Evolutionary conservation across 2,113 vertebrate genomes (phyloP), one percentile per base, ranked within the genome.

Genomic region (Dicrurus megarhynchus): DNA sequence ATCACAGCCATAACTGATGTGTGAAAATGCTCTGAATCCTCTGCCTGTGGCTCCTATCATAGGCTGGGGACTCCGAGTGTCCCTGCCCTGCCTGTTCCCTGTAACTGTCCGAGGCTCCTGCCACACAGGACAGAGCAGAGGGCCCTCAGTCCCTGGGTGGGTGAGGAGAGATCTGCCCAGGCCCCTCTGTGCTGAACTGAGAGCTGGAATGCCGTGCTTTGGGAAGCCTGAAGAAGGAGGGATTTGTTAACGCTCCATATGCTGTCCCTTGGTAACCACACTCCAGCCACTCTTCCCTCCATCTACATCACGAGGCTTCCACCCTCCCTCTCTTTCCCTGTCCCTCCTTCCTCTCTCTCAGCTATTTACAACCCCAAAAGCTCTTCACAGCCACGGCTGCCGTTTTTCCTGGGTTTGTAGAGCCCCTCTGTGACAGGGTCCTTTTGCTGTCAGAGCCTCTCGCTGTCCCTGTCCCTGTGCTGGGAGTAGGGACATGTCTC

Each of bases 41-140:
- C 90, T 39, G 42, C 22, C 67, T 0, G 0, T 21, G 3, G 16
- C 71, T 75, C 46, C 24, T 16, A 0, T n/a, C 56, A 9, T 7
- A 7, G 46, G 9, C 19, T 24, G 61, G 53, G 57, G 35, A 11
- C 35, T n/a, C 26, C 0, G 0, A 4, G 23, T 1, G 4, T 22
- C 64, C 13, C 50, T 49, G 65, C 32, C 46, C 60, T 69, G 37
- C 53, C 61, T 24, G 8, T 22, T 50, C 30, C 14, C 14, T 1
- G 47, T 24, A 2, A 3, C 33, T 18, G 16, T 2, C 59, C 39
- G 0, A 18, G 42, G 71, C 50, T 71, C 17, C 2, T 5, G 52
- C 16, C 68, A 13, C 0, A 0, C 70, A 18, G 80, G 65, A 44
- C 6, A 4, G 73, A 24, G 49, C 78, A 50, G 26, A 27, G 75